Evolutionary conservation across 2,888 invertebrate genomes (phyloP).

Genomic region (Epistrophella euchroma): DNA sequence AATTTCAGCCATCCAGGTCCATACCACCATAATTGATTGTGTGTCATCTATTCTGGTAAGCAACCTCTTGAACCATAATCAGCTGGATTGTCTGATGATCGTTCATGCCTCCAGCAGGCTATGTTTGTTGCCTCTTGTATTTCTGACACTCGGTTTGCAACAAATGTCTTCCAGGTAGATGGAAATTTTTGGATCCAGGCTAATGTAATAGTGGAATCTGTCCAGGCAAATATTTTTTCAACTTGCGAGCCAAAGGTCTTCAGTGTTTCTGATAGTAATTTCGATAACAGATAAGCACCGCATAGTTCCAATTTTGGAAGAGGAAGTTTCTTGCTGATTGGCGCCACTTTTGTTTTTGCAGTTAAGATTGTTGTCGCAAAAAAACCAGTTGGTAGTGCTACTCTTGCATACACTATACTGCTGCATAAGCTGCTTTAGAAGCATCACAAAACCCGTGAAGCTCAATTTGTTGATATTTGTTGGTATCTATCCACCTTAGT

Average conservation of each 20-base stretch:
- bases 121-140: slow-evolving; percentile 73
- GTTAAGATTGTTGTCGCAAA: too few species aligned
- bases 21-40: slow-evolving; percentile 8
- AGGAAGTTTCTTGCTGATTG: too few species aligned
- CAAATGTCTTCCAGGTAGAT: slow-evolving; percentile 62
- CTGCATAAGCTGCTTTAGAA: too few species aligned
- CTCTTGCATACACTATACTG: too few species aligned
- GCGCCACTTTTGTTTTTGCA: too few species aligned
- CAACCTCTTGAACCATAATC: too few species aligned
- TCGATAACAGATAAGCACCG: not conserved
- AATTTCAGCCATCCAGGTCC: not conserved
- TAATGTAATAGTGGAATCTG: slow-evolving; percentile 74
- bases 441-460: slow-evolving; percentile 1
- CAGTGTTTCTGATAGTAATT: not conserved
- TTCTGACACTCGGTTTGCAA: slow-evolving; percentile 78
- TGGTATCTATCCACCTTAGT: not conserved
- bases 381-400: too few species aligned
- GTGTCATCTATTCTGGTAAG: not conserved
- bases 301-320: too few species aligned
- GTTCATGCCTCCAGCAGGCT: not conserved
- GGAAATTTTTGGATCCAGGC: slow-evolving; percentile 68
- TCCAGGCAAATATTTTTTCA: slow-evolving; percentile 54
- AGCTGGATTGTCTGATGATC: not conserved
- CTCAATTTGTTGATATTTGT: not conserved
- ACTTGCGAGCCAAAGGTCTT: not conserved